Evolutionary conservation across 2,888 invertebrate genomes (phyloP).

Genomic region (Chydorus sphaericus): DNA sequence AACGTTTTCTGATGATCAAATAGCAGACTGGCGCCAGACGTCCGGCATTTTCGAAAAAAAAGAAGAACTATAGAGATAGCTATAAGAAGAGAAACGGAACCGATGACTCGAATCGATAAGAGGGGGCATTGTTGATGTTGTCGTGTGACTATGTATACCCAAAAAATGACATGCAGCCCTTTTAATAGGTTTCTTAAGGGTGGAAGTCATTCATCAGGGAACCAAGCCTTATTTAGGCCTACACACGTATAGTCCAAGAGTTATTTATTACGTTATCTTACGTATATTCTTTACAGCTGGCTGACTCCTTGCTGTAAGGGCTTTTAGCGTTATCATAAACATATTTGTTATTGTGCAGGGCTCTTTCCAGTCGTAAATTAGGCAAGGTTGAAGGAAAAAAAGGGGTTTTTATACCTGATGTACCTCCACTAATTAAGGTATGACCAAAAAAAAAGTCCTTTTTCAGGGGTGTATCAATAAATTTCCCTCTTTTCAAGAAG

Average conservation of each 20-base stretch:
- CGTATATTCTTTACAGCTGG: too few species aligned
- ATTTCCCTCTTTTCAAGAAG: too few species aligned
- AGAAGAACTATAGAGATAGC: neutral
- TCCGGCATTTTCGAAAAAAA: neutral
- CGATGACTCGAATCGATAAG: neutral
- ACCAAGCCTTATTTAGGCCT: too few species aligned
- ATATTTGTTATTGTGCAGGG: constrained; percentile 6
- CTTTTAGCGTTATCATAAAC: constrained; percentile 11
- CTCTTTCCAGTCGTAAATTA: neutral
- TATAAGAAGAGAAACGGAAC: neutral
- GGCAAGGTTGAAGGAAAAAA: neutral
- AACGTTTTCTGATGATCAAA: neutral
- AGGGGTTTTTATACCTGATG: neutral
- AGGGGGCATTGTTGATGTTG: neutral
- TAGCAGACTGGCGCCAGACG: neutral
- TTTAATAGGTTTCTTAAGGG: too few species aligned
- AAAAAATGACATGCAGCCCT: too few species aligned
- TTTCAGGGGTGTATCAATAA: too few species aligned
- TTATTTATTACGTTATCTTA: too few species aligned
- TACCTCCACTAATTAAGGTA: too few species aligned
- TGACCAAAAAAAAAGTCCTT: too few species aligned
- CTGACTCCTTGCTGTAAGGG: neutral
- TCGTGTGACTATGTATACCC: too few species aligned
- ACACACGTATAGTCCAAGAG: too few species aligned
- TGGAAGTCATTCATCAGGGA: too few species aligned